These are phyloP conservation scores for Chitala chitala DNA, from an alignment of 2,113 vertebrate species.

Conservation along the genomic window DNA sequence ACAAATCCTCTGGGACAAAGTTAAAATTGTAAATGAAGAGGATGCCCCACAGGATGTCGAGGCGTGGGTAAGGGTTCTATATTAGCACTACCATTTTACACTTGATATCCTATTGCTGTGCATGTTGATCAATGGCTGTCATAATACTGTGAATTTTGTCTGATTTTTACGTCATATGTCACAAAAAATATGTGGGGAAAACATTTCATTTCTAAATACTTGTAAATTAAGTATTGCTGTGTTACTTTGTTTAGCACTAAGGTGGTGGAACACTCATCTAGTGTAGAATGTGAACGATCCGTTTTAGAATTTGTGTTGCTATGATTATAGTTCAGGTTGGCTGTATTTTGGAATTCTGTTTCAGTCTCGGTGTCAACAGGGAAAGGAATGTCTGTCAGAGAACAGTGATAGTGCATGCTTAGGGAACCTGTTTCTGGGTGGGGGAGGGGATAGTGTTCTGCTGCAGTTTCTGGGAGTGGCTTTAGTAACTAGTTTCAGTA, in stretches of 20 bases:
- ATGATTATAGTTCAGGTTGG: no score
- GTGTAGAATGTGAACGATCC: no score
- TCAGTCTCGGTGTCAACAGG: neutral
- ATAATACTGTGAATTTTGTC: no score
- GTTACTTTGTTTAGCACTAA: no score
- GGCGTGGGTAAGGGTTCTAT: constrained; percentile 76
- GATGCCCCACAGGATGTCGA: constrained; percentile 68
- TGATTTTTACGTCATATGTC: no score
- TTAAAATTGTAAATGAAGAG: constrained; percentile 51
- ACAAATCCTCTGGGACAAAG: constrained; percentile 76
- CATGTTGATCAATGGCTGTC: neutral
- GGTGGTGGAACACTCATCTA: no score
- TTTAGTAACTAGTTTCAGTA: constrained; percentile 34
- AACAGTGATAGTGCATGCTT: constrained; percentile 20
- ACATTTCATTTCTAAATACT: no score
- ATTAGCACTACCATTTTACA: neutral
- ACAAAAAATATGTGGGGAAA: no score
- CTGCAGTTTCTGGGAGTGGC: constrained; percentile 61
- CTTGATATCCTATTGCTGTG: neutral
- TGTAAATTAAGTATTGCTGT: no score
- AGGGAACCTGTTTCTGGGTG: neutral
- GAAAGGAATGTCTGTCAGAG: constrained; percentile 40
- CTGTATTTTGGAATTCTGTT: no score
- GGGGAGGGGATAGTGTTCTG: constrained; percentile 28
- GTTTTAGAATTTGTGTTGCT: no score